Evolutionary conservation across 30 jellyfish, hydroid and myxozoan species (phyloP).

Genomic region (Turritopsis rubra): DNA sequence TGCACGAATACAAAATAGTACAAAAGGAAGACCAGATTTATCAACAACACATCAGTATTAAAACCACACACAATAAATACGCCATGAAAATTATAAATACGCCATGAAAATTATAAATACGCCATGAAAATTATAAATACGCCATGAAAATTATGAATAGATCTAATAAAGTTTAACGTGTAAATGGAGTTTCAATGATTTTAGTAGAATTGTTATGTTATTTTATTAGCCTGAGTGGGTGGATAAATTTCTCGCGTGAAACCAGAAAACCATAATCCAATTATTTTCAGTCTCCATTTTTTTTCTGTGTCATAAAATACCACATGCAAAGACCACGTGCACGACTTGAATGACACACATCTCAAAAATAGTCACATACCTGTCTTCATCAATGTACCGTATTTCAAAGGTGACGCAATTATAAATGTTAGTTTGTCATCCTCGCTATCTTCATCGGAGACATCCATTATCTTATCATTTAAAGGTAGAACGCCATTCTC

Average conservation of each 20-base stretch:
- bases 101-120: no score
- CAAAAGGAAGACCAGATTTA: no score
- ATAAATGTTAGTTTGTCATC: constrained; percentile 61
- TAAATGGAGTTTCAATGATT: no score
- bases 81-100: no score
- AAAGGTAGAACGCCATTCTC: constrained; percentile 57
- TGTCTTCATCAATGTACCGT: constrained; percentile 62
- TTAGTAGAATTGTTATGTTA: not conserved
- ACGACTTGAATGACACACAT: not conserved
- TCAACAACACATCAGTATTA: no score
- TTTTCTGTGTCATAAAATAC: not conserved
- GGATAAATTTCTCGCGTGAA: not conserved
- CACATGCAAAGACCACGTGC: not conserved
- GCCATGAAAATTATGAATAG: no score
- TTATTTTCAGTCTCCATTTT: constrained; percentile 1
- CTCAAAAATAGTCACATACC: constrained; percentile 35
- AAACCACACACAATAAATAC: no score
- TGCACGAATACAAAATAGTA: no score
- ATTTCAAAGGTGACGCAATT: constrained; percentile 44
- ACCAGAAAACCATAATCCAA: constrained; percentile 3
- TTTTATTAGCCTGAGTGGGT: not conserved
- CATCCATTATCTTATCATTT: constrained; percentile 61
- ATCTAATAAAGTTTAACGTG: no score
- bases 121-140: no score
- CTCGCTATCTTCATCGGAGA: constrained; percentile 80